A percentile compares a stretch with the other conserved stretches of the same genome.
These are phyloP conservation scores for Malachius bipustulatus DNA, from an alignment of 2,888 invertebrate genomes.

Conservation along the genomic window DNA sequence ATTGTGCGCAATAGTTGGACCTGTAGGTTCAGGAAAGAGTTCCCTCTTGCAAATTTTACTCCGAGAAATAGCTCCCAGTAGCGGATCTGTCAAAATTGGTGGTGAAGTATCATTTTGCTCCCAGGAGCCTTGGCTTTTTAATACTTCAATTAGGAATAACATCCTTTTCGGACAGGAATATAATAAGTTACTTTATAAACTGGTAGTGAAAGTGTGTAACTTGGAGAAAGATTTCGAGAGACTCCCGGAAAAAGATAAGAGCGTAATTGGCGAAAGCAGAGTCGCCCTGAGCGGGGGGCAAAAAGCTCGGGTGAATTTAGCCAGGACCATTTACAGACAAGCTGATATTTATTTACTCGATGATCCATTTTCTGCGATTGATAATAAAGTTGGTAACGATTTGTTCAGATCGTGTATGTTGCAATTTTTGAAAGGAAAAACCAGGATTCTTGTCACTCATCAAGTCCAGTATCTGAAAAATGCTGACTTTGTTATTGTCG, in stretches of 20 bases:
- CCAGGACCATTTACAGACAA: slow-evolving; percentile 60
- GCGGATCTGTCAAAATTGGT: slow-evolving; percentile 46
- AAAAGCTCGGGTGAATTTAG: slow-evolving; percentile 62
- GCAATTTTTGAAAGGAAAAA: slow-evolving; percentile 42
- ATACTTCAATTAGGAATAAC: slow-evolving; percentile 59
- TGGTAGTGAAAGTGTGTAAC: slow-evolving; percentile 47
- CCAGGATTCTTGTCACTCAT: slow-evolving; percentile 67
- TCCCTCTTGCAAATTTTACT: slow-evolving; percentile 56
- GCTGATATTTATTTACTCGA: slow-evolving; percentile 65
- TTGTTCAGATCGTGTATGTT: slow-evolving; percentile 58
- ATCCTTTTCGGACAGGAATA: slow-evolving; percentile 61
- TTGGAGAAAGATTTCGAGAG: slow-evolving; percentile 55
- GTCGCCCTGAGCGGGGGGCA: slow-evolving; percentile 67
- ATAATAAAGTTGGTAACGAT: slow-evolving; percentile 58
- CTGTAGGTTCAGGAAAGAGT: slow-evolving; percentile 56
- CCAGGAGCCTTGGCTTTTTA: slow-evolving; percentile 69
- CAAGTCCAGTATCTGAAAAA: slow-evolving; percentile 61
- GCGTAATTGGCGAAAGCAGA: slow-evolving; percentile 65
- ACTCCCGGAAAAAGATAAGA: slow-evolving; percentile 57
- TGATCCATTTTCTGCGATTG: slow-evolving; percentile 68
- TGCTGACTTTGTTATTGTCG: slow-evolving; percentile 50
- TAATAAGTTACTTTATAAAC: slow-evolving; percentile 38
- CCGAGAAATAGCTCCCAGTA: slow-evolving; percentile 50
- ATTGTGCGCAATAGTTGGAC: slow-evolving; percentile 44
- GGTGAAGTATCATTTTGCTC: slow-evolving; percentile 57